Base-by-base conservation (phyloP, 1,140 invertebrate species). In the Leptinotarsa undecemlineata region DNA sequence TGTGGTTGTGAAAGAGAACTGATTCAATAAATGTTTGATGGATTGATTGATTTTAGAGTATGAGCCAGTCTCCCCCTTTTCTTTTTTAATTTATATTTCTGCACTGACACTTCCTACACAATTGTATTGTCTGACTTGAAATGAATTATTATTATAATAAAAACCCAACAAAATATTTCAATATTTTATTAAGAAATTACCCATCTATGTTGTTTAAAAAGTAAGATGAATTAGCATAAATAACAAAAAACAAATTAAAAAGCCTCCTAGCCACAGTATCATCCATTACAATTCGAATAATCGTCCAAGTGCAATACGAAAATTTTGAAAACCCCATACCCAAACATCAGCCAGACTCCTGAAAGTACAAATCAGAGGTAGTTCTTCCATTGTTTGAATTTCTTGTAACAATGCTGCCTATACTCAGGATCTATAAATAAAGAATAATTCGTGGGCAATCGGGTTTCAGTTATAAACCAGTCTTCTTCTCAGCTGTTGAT, bases 391-490 rank as follows among this genome's bases (percentile, higher is more conserved):
- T 69, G 48, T 23, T 48, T 69, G 42, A 69, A 69, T 69, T 69
- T 69, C 68, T 69, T 69, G 68, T 48, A 19, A 48, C 68, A 69
- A 69, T 69, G 68, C 68, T 69, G 42, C 33, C 68, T 69, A 69
- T 48, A 19, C 33, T 51, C 68, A 20, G 68, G 68, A 69, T 69
- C 68, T 69, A 69, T 20, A 69, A 69, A 69, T 69, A 64, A 64
- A 64, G 60, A 57, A 57, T 15, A 19, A 19, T 57, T 57, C 14
- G n/a, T 57, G 51, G 51, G n/a, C 17, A 57, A 57, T 57, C 6
- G 51, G n/a, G 15, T 17, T 57, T 57, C 51, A 57, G 51, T 57
- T 15, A 42, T 42, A 42, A 8, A 42, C 8, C 33, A 42, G 33
- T 42, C 33, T 42, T 42, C 33, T 42, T 42, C 33, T 42, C 33